Base-by-base conservation (phyloP, 2,888 invertebrate species). In the Lasioglossum vierecki region DNA sequence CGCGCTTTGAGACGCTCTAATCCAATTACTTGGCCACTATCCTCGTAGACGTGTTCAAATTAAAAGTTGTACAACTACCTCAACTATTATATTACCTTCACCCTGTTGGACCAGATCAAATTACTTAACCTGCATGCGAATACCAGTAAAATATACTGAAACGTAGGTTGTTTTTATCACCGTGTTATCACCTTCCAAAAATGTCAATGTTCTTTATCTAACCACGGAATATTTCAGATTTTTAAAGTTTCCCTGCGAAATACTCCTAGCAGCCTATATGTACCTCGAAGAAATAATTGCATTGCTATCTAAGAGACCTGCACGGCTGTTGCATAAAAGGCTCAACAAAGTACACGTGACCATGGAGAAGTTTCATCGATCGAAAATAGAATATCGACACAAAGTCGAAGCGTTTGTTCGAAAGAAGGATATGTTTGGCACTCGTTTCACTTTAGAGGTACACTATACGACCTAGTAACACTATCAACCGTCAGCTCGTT, bases 341-440 rank as follows among this genome's bases (percentile, higher is more conserved):
- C 53, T 76, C 72, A 44, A 66, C 53, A 84, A 84, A n/a, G 57
- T 41, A 35, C 63, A 66, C 71, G 53, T n/a, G 74, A 76, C 6
- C 26, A 53, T 63, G 74, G 26, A 35, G 44, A 66, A 71, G 22
- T 60, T 71, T 84, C 63, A 46, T 66, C 74, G 84, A 79, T 79
- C 70, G 74, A 63, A 84, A 79, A 85, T 72, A 84, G 79, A 76
- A 76, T 79, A 53, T 57, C 71, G 85, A 8, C 30, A 66, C 44
- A 39, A 44, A 57, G 15, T 44, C n/a, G 46, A 49, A 57, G 30
- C 15, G 74, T 78, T 75, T 39, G 57, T 75, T 72, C 26, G 13
- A 74, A 53, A 44, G 73, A 72, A 84, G 41, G 76, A 41, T 66
- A 75, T 63, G 79, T 66, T 80, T n/a, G 66, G 68, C 79, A 79